Conservation (phyloP, 2,888 invertebrate genomes). For the Nycteola revayana region DNA sequence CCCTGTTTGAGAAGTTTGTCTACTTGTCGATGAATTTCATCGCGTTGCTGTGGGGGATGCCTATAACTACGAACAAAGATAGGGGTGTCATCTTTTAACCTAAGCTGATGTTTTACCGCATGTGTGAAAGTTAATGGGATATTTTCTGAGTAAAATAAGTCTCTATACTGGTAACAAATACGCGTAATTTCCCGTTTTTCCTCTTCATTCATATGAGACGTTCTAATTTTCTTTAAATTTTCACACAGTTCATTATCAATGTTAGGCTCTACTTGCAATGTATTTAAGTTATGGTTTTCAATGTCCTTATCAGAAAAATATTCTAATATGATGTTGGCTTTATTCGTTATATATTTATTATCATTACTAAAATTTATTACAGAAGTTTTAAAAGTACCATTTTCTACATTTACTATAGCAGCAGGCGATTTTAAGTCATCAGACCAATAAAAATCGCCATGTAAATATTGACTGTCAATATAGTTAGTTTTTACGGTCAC, state of each 20-base stretch:
- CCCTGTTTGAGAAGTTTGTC: conserved; percentile 5
- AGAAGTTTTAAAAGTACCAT: conserved; percentile 15
- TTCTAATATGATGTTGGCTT: no score
- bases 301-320: no score
- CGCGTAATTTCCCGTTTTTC: conserved; percentile 27
- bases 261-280: not conserved
- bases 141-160: conserved; percentile 39
- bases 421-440: no score
- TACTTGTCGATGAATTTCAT: conserved; percentile 12
- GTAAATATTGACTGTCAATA: conserved; percentile 18
- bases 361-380: conserved; percentile 15
- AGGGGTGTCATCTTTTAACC: conserved; percentile 18
- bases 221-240: conserved; percentile 6
- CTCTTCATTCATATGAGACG: conserved; percentile 33
- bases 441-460: conserved; percentile 18
- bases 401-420: no score
- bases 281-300: no score
- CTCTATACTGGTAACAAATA: conserved; percentile 30
- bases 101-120: conserved; percentile 9
- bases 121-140: conserved; percentile 25
- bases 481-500: conserved; percentile 23
- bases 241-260: not conserved
- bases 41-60: conserved; percentile 13
- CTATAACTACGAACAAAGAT: conserved; percentile 22
- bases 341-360: no score